Base-by-base conservation (phyloP, 2,888 invertebrate genomes). In the Trissonchulus latispiculum region DNA sequence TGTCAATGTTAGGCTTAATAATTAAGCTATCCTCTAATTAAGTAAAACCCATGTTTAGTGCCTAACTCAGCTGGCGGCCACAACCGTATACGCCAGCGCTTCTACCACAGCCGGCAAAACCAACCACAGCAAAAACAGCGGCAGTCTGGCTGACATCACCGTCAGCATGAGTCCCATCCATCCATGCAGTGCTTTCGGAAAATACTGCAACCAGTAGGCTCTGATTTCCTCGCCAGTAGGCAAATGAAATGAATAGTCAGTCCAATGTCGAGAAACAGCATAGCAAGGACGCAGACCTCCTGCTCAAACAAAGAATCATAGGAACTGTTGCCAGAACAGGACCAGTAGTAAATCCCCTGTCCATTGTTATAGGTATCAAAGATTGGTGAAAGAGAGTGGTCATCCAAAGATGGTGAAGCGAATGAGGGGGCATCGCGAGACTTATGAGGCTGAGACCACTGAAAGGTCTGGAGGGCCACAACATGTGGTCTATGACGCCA, bases 21-120 rank as follows among this genome's bases (percentile, higher is more conserved):
- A 48, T 23, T 48, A 48, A 23, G 8, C 61, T 75, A 80, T 28
- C 80, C 78, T 35, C 80, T 76, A 2, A 83, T 77, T 36, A 84
- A 77, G 72, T 80, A 81, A 72, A 83, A 83, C 0, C 84, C 83
- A 77, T 84, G 84, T 1, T 82, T 82, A 1, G 83, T 83, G 73
- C 83, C 81, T 1, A 81, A 74, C 70, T 82, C 80, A 61, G 78
- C 77, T 8, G 84, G 83, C 1, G 83, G 83, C 18, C 83, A 75
- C 79, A 82, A 81, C 3, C 75, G 75, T 80, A 83, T 80, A 68
- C 80, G 78, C 74, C 79, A 77, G 15, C 82, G 78, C n/a, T 79
- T 77, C 48, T 82, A n/a, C n/a, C n/a, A 69, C 78, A 82, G 82
- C 1, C 78, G 74, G 2, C 79, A 37, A 2, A 82, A 32, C 73